These are phyloP conservation scores for Ciconia nigra DNA, from an alignment of 2,797 vertebrate genomes.

Conservation along the genomic window DNA sequence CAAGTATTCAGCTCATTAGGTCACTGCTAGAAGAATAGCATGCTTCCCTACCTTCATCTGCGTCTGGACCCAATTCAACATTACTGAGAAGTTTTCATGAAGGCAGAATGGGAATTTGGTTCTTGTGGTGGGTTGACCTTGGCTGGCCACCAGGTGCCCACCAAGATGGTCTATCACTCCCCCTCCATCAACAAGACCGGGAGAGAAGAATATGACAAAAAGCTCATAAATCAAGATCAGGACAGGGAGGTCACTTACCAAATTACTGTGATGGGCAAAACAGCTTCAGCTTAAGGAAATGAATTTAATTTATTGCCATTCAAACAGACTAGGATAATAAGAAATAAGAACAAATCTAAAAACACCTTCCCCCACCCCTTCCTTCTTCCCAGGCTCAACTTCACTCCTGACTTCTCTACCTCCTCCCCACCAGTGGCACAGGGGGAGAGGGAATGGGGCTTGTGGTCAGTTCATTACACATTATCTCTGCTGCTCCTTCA, in stretches of 20 bases:
- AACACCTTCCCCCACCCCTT: neutral
- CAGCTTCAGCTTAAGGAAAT: neutral
- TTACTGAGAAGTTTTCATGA: neutral
- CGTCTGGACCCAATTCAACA: accelerated
- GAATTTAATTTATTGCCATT: neutral
- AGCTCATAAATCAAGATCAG: accelerated
- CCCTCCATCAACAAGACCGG: neutral
- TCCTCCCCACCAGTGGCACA: accelerated
- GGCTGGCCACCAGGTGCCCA: neutral
- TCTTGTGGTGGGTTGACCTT: neutral
- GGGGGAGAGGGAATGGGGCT: neutral
- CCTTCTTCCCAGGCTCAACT: neutral
- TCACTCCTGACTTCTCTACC: neutral
- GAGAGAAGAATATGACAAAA: neutral
- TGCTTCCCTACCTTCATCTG: neutral
- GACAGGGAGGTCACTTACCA: neutral
- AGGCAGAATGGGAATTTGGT: neutral
- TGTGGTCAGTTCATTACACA: accelerated
- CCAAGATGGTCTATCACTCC: neutral
- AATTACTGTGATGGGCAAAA: neutral
- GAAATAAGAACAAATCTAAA: neutral
- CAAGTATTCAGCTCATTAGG: neutral
- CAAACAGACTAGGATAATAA: neutral
- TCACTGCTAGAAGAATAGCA: neutral
- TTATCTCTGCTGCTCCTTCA: neutral